These are phyloP conservation scores for Stylophora pistillata DNA, from an alignment of 64 coral and sea anemone species.

Conservation along the genomic window DNA sequence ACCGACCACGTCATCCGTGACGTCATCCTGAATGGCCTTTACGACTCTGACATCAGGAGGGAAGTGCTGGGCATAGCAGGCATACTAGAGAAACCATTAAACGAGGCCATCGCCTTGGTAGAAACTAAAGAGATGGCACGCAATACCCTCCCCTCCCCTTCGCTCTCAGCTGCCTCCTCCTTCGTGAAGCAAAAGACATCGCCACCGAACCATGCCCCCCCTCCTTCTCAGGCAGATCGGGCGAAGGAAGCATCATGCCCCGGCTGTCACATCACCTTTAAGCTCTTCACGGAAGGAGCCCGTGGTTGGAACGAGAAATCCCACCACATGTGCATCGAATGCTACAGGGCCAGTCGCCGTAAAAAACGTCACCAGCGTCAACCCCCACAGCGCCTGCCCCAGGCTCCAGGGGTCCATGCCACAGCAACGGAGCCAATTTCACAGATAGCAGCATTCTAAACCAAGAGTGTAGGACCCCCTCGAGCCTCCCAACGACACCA, in stretches of 20 bases:
- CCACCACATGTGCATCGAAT: slow-evolving; percentile 52
- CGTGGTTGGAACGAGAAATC: slow-evolving; percentile 67
- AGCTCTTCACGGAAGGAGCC: slow-evolving; percentile 59
- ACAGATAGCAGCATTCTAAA: slow-evolving; percentile 38
- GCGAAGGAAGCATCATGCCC: neutral
- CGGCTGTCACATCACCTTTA: neutral
- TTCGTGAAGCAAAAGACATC: neutral
- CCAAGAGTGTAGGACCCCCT: neutral
- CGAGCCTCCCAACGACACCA: neutral
- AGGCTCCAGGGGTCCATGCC: no score
- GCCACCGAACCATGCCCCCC: neutral
- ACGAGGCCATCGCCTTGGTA: no score
- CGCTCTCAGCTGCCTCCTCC: neutral
- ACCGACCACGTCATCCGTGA: no score
- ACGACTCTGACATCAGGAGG: no score
- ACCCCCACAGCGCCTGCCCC: no score
- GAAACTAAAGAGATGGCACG: no score
- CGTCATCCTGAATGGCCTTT: no score
- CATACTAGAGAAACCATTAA: no score
- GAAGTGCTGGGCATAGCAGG: no score
- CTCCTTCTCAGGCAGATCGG: neutral
- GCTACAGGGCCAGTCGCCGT: slow-evolving; percentile 34
- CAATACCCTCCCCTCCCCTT: slow-evolving; percentile 29
- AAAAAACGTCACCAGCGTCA: slow-evolving; percentile 29
- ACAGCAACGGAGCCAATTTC: slow-evolving; percentile 52